These are phyloP conservation scores for Meriones psammophilus DNA, from an alignment of 2,797 vertebrate species.

Conservation along the genomic window DNA sequence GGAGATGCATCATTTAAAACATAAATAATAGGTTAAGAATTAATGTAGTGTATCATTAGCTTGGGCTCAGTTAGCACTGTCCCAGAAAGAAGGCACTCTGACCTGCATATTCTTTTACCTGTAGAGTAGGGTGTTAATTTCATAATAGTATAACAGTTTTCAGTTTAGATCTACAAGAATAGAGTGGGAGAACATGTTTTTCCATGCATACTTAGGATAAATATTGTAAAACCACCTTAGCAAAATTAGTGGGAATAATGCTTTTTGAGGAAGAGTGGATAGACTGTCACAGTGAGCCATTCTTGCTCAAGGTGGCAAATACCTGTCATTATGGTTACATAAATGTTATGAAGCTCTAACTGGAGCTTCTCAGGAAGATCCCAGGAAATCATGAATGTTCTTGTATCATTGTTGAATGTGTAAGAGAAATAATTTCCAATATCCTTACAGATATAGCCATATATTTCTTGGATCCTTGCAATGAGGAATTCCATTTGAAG, in stretches of 20 bases:
- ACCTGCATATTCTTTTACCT: neutral
- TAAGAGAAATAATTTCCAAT: conserved; percentile 63
- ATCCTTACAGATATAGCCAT: neutral
- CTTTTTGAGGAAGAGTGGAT: conserved; percentile 48
- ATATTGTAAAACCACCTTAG: conserved; percentile 6
- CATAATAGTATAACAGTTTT: neutral
- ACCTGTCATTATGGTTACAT: neutral
- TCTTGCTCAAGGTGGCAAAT: neutral
- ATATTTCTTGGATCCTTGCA: conserved; percentile 32
- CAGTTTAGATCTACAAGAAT: conserved; percentile 14
- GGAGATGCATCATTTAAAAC: conserved; percentile 30
- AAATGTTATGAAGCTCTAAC: conserved; percentile 37
- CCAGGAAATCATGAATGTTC: conserved; percentile 2
- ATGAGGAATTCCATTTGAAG: conserved; percentile 41
- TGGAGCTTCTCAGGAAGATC: neutral
- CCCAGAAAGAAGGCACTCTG: neutral
- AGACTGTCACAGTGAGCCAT: neutral
- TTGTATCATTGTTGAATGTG: conserved; percentile 6
- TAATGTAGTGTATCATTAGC: neutral
- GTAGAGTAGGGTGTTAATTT: conserved; percentile 20
- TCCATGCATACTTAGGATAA: conserved; percentile 20
- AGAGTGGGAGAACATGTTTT: neutral
- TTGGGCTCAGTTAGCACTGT: neutral
- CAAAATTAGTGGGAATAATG: conserved; percentile 35
- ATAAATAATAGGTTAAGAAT: conserved; percentile 46